Evolutionary conservation across 2,888 invertebrate genomes (phyloP).

Genomic region (Tuberolachnus salignus): DNA sequence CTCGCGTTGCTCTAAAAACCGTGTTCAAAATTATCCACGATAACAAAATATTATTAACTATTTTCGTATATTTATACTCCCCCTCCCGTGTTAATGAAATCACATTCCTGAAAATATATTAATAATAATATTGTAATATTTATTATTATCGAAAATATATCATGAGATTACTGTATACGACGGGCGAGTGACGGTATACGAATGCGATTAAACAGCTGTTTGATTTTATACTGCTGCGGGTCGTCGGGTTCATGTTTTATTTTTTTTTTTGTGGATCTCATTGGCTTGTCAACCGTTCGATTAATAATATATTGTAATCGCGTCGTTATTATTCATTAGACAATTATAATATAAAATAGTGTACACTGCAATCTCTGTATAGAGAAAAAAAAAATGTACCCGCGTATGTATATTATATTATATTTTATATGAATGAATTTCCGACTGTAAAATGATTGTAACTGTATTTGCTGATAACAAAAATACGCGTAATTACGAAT

Average conservation of each 20-base stretch:
- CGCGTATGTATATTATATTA: too few species aligned
- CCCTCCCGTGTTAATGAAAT: too few species aligned
- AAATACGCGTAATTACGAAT: too few species aligned
- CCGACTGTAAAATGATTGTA: background rate
- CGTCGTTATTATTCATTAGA: background rate
- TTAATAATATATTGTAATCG: constrained; percentile 8
- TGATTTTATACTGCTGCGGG: background rate
- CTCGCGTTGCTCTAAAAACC: too few species aligned
- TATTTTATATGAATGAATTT: constrained; percentile 13
- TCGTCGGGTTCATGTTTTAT: constrained; percentile 23
- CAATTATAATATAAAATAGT: background rate
- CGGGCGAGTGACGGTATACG: background rate
- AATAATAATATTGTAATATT: background rate
- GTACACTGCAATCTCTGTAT: background rate
- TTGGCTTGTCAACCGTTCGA: background rate
- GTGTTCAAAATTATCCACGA: too few species aligned
- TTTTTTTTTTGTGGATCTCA: background rate
- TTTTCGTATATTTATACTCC: too few species aligned
- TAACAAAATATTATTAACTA: too few species aligned
- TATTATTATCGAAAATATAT: background rate
- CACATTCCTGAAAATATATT: too few species aligned
- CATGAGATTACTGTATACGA: background rate
- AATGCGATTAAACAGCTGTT: constrained; percentile 37
- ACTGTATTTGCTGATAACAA: too few species aligned
- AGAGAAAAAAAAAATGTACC: too few species aligned